Base-by-base conservation (phyloP, 2,113 vertebrate genomes). In the Pogona vitticeps region DNA sequence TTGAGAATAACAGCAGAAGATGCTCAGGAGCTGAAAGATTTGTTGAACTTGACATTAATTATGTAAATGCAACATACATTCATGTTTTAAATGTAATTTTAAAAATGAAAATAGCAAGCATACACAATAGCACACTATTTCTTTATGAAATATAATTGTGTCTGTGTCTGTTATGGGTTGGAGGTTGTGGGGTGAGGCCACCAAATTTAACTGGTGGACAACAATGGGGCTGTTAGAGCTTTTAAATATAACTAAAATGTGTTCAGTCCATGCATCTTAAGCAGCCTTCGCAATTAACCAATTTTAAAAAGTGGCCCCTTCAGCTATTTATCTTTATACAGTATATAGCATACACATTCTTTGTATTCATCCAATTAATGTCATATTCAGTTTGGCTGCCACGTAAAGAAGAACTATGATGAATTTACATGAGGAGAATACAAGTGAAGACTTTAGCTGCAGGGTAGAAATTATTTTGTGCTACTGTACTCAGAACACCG, bases 381-480 rank as follows among this genome's bases (percentile, higher is more conserved):
- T 14, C 58, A 63, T 85, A 31, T 77, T 85, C 14, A 46, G 2
- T 23, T 76, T 76, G 23, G 40, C 59, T 26, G 18, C 40, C 36
- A 82, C 33, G 12, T 67, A 31, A 52, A 75, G 59, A 81, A 18
- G 59, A 81, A 18, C 28, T 1, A 1, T 80, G 52, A 38, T 80
- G 63, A 17, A 42, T 80, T 67, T 80, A 31, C 38, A 80, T 36
- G 76, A 82, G 46, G 23, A 17, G 65, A 71, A 63, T 46, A 28
- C 40, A 42, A 20, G 31, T 77, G 80, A 86, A 8, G 12, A 58
- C 38, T 28, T 38, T 46, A 28, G 23, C 7, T 80, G 40, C 75
- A 88, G 92, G n/a, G 12, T 83, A 33, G 76, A 83, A 17, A 42
- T 77, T 63, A 18, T 80, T 52, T 8, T 23, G 88, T 91, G 42